Evolutionary conservation across 2,113 vertebrate species (phyloP).

Genomic region (Malurus elegans): DNA sequence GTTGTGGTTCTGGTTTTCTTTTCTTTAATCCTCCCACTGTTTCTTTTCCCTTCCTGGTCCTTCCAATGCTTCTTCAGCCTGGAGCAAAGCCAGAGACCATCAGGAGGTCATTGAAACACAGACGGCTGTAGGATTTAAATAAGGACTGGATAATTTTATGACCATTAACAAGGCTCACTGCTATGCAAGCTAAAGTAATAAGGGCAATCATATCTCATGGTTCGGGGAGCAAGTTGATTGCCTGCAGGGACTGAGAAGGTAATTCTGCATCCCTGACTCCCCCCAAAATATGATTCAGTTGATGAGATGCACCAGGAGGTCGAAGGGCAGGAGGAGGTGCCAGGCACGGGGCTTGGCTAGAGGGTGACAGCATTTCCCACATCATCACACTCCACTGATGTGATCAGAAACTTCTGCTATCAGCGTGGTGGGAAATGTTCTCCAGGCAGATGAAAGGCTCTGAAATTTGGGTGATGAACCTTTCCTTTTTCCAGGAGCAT

Average conservation of each 20-base stretch:
- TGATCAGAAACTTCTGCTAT: neutral
- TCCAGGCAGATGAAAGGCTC: neutral
- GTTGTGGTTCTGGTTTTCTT: neutral
- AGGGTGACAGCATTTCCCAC: neutral
- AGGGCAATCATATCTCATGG: conserved; percentile 57
- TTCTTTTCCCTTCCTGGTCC: neutral
- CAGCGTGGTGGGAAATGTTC: fast-evolving
- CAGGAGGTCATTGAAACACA: conserved; percentile 57
- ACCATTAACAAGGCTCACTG: conserved; percentile 53
- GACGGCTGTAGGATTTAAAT: conserved; percentile 63
- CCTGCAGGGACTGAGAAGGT: conserved; percentile 17
- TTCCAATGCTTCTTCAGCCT: conserved; percentile 16
- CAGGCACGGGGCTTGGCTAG: neutral
- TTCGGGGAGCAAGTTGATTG: conserved; percentile 56
- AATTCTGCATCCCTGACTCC: neutral
- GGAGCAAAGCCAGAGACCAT: conserved; percentile 51
- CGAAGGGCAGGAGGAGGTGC: neutral
- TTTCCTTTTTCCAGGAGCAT: neutral
- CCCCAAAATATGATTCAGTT: neutral
- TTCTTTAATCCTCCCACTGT: neutral
- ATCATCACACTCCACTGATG: neutral
- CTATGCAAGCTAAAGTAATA: conserved; percentile 61
- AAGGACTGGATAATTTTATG: conserved; percentile 65
- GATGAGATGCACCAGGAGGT: neutral
- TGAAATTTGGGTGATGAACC: neutral